phyloP scores from a whole-genome alignment of 37 sponge, comb jelly and placozoan genomes.

The Hexactinellida sp. region DNA sequence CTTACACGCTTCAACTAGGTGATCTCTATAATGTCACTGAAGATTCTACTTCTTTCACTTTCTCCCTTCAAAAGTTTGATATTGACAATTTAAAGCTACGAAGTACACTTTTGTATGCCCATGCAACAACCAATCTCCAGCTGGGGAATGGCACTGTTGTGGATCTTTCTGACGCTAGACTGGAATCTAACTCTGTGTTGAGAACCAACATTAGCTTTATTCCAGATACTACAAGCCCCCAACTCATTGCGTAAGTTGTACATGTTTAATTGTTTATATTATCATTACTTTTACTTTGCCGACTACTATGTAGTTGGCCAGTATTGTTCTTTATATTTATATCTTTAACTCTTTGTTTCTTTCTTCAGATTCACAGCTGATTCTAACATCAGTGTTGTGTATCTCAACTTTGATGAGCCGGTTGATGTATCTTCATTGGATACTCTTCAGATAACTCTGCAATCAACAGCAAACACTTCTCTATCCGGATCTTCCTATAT shows the following conservation, averaged over 20 bases:
- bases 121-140: constrained; percentile 33
- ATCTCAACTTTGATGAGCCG: constrained; percentile 73
- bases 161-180: constrained; percentile 42
- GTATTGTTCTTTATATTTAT: neutral
- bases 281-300: too few relatives aligned
- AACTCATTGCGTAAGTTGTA: constrained; percentile 25
- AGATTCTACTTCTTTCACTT: constrained; percentile 31
- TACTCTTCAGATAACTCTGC: constrained; percentile 44
- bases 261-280: neutral
- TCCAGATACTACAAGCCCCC: constrained; percentile 53
- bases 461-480: constrained; percentile 28
- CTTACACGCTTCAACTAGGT: constrained; percentile 27
- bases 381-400: constrained; percentile 50
- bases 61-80: constrained; percentile 30
- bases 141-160: constrained; percentile 29
- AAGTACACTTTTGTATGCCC: constrained; percentile 33
- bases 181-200: constrained; percentile 24
- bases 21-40: constrained; percentile 25
- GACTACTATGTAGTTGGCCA: too few relatives aligned
- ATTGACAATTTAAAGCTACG: constrained; percentile 47
- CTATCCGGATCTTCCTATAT: constrained; percentile 22
- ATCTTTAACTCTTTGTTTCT: neutral
- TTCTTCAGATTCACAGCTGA: constrained; percentile 15
- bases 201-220: constrained; percentile 25
- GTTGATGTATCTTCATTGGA: constrained; percentile 49